Conservation (phyloP, 2,797 vertebrate genomes). For the Phyllotis vaccarum region DNA sequence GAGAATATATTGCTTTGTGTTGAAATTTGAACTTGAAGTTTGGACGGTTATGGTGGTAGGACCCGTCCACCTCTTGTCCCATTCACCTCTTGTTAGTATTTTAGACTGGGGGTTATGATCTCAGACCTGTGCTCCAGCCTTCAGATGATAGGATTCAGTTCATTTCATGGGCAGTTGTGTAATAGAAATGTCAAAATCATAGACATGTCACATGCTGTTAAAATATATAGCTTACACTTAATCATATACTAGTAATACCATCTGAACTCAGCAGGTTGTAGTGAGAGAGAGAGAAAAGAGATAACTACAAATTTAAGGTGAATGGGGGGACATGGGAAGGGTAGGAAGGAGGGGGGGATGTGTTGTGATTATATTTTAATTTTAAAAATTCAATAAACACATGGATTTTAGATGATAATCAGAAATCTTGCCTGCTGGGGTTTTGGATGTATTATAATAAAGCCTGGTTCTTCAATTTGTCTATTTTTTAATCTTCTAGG, state of each 20-base stretch:
- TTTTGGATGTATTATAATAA: constrained; percentile 46
- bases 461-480: constrained; percentile 46
- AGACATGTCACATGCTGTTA: neutral
- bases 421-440: constrained; percentile 3
- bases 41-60: neutral
- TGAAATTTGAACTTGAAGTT: constrained; percentile 7
- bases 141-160: neutral
- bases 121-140: neutral
- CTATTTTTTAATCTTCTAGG: constrained; percentile 86
- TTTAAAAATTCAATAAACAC: neutral
- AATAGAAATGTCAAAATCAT: neutral
- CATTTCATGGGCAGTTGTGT: neutral
- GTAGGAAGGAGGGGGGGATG: no score
- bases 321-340: neutral
- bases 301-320: neutral
- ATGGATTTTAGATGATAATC: constrained; percentile 22
- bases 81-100: neutral
- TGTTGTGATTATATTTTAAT: neutral
- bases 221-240: neutral
- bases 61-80: no score
- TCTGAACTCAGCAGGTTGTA: neutral
- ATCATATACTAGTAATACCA: neutral
- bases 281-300: no score
- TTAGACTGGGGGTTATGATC: neutral
- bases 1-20: neutral